phyloP scores from a whole-genome alignment of 1,140 invertebrate genomes.

The Papilio xuthus region DNA sequence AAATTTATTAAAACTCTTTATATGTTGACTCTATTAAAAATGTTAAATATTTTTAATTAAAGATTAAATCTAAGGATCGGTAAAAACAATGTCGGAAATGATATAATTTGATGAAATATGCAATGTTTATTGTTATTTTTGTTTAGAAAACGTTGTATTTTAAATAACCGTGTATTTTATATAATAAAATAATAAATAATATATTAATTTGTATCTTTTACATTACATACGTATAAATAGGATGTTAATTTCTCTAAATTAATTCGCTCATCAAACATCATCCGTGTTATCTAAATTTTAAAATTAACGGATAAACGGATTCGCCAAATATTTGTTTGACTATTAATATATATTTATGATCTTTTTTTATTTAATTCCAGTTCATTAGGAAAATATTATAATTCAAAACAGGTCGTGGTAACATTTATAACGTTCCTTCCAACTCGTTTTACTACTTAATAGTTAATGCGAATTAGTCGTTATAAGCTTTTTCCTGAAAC shows the following conservation, averaged over 20 bases:
- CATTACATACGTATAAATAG: too few relatives aligned
- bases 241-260: not conserved
- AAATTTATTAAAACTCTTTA: too few relatives aligned
- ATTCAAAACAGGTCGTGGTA: conserved; percentile 27
- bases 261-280: not conserved
- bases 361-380: not conserved
- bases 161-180: too few relatives aligned
- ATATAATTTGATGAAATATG: too few relatives aligned
- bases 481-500: not conserved
- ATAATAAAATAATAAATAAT: too few relatives aligned
- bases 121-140: too few relatives aligned
- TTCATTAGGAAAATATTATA: conserved; percentile 33
- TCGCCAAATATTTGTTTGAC: not conserved
- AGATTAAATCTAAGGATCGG: too few relatives aligned
- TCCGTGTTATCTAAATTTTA: not conserved
- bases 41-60: too few relatives aligned
- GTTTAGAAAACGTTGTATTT: too few relatives aligned
- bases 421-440: conserved; percentile 2
- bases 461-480: conserved; percentile 12
- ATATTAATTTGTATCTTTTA: too few relatives aligned
- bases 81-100: too few relatives aligned
- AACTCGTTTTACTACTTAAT: conserved; percentile 15
- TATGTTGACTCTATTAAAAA: too few relatives aligned
- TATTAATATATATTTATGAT: not conserved
- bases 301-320: conserved; percentile 31